Conservation (phyloP, 2,797 vertebrate genomes). For the Pseudochaenichthys georgianus region DNA sequence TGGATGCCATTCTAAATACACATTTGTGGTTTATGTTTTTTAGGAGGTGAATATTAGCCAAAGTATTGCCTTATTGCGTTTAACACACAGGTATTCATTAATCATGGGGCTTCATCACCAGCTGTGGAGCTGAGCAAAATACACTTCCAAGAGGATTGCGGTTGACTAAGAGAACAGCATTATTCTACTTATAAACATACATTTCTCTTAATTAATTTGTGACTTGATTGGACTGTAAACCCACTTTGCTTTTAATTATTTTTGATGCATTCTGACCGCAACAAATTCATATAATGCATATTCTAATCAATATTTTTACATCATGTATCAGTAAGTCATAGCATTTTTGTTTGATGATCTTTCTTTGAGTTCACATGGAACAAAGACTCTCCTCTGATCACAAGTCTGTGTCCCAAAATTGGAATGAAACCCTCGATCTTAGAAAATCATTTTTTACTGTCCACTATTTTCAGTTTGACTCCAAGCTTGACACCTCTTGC, state of each 20-base stretch:
- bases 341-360: background rate
- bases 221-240: too few species aligned
- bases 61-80: background rate
- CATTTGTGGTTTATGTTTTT: background rate
- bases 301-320: conserved; percentile 1
- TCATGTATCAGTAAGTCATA: background rate
- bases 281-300: background rate
- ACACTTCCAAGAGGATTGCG: too few species aligned
- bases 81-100: too few species aligned
- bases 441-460: conserved; percentile 59
- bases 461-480: conserved; percentile 51
- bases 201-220: too few species aligned
- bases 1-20: too few species aligned
- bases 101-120: too few species aligned
- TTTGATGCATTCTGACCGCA: background rate
- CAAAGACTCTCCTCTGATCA: conserved; percentile 40
- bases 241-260: background rate
- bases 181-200: too few species aligned
- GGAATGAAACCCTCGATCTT: conserved; percentile 51
- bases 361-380: conserved; percentile 26
- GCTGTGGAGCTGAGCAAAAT: too few species aligned
- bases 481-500: conserved; percentile 41
- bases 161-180: too few species aligned
- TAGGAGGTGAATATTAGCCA: background rate
- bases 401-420: conserved; percentile 11